A percentile compares a stretch with the other conserved stretches of the same genome.
Evolutionary conservation across 2,888 invertebrate species (phyloP).

Genomic region (Drosophila flavopinicola): DNA sequence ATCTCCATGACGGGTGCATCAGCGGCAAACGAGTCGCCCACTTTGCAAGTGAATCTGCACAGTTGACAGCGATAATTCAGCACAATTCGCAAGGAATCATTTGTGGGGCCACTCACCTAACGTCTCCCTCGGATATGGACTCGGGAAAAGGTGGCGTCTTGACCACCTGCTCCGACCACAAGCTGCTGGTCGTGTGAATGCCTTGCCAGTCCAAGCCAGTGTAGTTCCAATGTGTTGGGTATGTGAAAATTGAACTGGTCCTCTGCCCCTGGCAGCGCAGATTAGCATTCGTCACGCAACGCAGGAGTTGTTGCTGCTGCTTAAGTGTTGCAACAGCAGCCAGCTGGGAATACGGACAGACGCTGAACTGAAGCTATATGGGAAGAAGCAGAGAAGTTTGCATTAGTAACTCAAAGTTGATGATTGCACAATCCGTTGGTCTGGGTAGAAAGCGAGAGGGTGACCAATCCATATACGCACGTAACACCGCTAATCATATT

Average conservation of each 20-base stretch:
- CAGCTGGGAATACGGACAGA: conserved; percentile 65
- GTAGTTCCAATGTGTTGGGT: background rate
- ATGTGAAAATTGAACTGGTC: background rate
- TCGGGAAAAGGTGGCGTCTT: conserved; percentile 97
- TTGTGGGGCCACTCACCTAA: conserved; percentile 86
- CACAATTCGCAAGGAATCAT: no score
- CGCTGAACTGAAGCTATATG: conserved; percentile 61
- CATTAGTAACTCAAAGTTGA: conserved; percentile 24
- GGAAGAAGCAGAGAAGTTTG: conserved; percentile 3
- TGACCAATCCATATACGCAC: background rate
- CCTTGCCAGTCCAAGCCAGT: conserved; percentile 41
- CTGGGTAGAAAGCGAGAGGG: no score
- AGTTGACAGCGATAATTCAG: background rate
- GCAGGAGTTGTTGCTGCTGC: conserved; percentile 37
- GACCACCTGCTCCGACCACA: conserved; percentile 81
- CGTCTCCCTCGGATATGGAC: conserved; percentile 97
- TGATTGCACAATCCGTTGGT: conserved; percentile 60
- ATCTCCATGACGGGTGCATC: conserved; percentile 98
- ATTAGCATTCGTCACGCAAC: conserved; percentile 1
- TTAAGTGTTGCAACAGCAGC: conserved; percentile 27
- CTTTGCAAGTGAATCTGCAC: conserved; percentile 89
- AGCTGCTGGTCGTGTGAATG: conserved; percentile 83
- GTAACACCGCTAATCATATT: background rate
- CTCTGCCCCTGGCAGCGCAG: conserved; percentile 18
- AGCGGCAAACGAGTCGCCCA: conserved; percentile 95